Conservation (phyloP, 2,888 invertebrate species). For the Iphiclides podalirius region DNA sequence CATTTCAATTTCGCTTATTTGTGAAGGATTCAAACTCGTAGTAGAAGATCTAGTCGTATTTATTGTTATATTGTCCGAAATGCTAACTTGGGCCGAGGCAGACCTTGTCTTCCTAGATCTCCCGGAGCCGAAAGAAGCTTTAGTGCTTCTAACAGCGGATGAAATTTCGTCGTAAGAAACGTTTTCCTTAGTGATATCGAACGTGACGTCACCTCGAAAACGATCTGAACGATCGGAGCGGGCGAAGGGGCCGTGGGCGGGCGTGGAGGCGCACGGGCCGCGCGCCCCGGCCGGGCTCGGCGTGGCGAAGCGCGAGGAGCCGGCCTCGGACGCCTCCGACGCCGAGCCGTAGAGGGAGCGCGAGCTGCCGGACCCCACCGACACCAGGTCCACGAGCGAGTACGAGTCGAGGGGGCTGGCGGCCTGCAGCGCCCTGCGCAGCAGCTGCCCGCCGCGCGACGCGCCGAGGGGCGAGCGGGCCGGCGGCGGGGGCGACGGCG, state of each 20-base stretch:
- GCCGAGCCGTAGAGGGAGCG: conserved; percentile 54
- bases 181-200: background rate
- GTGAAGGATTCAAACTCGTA: background rate
- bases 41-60: background rate
- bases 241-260: too few relatives aligned
- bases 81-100: background rate
- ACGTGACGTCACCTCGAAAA: too few relatives aligned
- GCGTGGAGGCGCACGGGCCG: conserved; percentile 46
- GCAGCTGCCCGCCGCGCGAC: conserved; percentile 32
- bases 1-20: background rate
- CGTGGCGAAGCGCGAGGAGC: conserved; percentile 38
- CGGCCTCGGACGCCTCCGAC: conserved; percentile 35
- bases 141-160: background rate
- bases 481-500: background rate
- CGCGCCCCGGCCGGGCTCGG: conserved; percentile 40
- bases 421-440: conserved; percentile 40
- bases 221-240: too few relatives aligned
- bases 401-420: conserved; percentile 46
- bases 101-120: conserved; percentile 11
- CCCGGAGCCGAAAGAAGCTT: background rate
- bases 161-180: background rate
- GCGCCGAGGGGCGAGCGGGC: background rate
- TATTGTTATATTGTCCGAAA: background rate
- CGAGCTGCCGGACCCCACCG: conserved; percentile 49
- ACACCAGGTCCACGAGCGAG: conserved; percentile 64